A percentile compares a stretch with the other conserved stretches of the same genome.
These are phyloP conservation scores for Prionailurus bengalensis DNA, from an alignment of 2,113 vertebrate species.

Conservation along the genomic window DNA sequence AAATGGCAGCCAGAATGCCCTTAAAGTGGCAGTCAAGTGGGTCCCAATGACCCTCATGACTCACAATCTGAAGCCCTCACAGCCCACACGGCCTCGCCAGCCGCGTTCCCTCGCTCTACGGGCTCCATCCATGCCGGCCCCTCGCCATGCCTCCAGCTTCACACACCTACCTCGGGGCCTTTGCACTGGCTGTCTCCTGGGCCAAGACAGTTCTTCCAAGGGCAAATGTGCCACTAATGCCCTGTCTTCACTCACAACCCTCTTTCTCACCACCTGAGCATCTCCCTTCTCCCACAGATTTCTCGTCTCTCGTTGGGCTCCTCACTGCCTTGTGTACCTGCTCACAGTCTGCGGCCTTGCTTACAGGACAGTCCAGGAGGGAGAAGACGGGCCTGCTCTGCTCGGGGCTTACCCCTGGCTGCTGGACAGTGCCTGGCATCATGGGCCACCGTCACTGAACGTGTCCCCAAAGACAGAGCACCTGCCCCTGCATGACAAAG, in stretches of 20 bases:
- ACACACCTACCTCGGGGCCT: not conserved
- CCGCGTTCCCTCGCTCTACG: rapidly evolving
- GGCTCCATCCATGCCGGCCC: rapidly evolving
- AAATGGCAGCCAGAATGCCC: not conserved
- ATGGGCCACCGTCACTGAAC: rapidly evolving
- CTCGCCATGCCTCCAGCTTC: not conserved
- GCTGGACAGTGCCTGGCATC: not conserved
- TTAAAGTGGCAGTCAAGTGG: rapidly evolving
- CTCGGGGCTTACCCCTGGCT: not conserved
- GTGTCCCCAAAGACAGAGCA: not conserved
- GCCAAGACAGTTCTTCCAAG: rapidly evolving
- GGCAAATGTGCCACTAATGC: rapidly evolving
- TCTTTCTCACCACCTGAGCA: not conserved
- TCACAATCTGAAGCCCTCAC: no score
- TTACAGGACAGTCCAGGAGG: not conserved
- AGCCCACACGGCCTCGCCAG: not conserved
- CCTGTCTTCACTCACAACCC: not conserved
- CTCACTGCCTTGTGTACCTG: no score
- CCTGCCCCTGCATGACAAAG: rapidly evolving
- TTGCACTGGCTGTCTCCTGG: not conserved
- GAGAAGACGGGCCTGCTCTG: not conserved
- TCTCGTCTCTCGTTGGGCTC: not conserved
- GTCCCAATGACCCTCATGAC: not conserved
- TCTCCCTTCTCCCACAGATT: not conserved
- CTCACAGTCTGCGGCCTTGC: not conserved